phyloP scores from a whole-genome alignment of 2,888 invertebrate species.

The Nasonovia ribisnigri region DNA sequence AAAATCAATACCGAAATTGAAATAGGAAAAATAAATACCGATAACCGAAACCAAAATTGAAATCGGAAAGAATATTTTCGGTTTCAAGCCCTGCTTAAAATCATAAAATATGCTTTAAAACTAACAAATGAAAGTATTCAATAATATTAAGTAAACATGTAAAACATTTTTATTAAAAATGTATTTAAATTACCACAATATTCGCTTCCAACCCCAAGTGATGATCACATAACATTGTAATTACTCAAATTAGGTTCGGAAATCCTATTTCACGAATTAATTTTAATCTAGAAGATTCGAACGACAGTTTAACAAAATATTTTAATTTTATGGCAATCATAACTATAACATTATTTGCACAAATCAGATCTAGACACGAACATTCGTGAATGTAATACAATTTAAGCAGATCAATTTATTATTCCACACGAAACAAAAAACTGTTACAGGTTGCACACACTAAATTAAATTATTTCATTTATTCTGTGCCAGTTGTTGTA shows the following conservation, averaged over 20 bases:
- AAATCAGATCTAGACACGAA: slow-evolving; percentile 48
- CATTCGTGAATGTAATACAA: slow-evolving; percentile 44
- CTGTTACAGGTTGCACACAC: background rate
- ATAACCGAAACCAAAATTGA: too few species aligned
- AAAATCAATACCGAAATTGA: too few species aligned
- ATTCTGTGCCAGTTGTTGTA: background rate
- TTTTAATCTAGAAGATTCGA: background rate
- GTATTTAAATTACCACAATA: background rate
- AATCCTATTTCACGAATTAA: background rate
- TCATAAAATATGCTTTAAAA: background rate
- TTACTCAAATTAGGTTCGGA: background rate
- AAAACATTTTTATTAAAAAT: background rate
- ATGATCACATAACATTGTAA: background rate
- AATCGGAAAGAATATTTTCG: too few species aligned
- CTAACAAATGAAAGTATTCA: background rate
- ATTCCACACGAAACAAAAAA: slow-evolving; percentile 28
- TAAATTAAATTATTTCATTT: slow-evolving; percentile 1
- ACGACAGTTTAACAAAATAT: slow-evolving; percentile 21
- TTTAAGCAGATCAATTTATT: slow-evolving; percentile 32
- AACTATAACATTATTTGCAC: background rate
- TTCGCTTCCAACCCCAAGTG: background rate
- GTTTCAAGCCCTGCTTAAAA: too few species aligned
- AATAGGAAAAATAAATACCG: too few species aligned
- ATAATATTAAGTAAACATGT: background rate
- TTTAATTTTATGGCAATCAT: slow-evolving; percentile 24